Base-by-base conservation (phyloP, 2,888 invertebrate species). In the Chironomus tentans region DNA sequence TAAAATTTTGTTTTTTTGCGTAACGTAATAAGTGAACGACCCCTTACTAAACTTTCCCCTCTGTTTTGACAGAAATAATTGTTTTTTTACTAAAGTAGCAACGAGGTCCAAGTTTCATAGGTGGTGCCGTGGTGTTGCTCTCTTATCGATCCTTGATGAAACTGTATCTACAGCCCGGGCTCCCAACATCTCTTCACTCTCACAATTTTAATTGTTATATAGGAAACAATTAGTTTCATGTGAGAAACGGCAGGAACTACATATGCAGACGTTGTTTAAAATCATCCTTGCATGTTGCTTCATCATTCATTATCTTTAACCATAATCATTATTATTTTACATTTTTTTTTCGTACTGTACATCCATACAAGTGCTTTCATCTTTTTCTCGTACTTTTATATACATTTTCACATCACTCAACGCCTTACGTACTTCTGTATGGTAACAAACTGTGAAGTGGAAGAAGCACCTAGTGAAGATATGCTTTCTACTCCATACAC, bases 301-400 rank as follows among this genome's bases (percentile, higher is more conserved):
- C 72, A 72, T 72, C 62, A 72, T 72, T 72, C 72, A 62, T 72
- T 72, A 72, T 72, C 56, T 62, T 71, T 62, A n/a, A 61, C 12
- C 38, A 38, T 28, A 28, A 10, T 48, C 15, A 47, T 15, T 70
- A 15, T 70, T 50, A 56, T n/a, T n/a, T 18, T 22, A 24, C 46
- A 56, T 50, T 24, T 70, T 46, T 70, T 47, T 13, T 50, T 12
- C 22, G 7, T 50, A 15, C 15, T 50, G 13, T 15, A 50, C 50
- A 50, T 10, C 15, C 13, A 50, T 56, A 56, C 56, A 56, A 56
- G 56, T 56, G 56, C 18, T 22, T 12, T 21, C 70, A 24, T 50
- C 22, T 22, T 50, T 70, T 48, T 24, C 50, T 50, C 48, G 18
- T 13, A 13, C 15, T 50, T 15, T 15, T 15, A 50, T 50, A 15